phyloP scores from a whole-genome alignment of 2,888 invertebrate species.

The Troglohyphantes excavatus region DNA sequence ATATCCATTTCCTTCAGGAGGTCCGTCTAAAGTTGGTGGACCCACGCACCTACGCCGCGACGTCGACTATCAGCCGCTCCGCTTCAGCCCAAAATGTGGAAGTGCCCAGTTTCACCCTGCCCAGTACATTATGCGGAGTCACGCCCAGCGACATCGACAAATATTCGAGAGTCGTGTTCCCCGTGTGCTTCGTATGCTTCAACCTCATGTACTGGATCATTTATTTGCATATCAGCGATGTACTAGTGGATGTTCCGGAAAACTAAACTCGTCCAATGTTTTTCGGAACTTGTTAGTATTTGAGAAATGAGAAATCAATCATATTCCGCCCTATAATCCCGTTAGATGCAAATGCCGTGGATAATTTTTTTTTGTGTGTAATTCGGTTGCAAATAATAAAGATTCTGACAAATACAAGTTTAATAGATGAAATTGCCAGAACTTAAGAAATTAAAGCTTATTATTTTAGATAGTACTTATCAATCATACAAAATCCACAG shows the following conservation, averaged over 20 bases:
- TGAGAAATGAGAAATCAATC: slow-evolving; percentile 38
- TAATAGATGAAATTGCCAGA: not conserved
- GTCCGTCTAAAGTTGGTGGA: slow-evolving; percentile 76
- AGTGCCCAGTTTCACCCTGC: slow-evolving; percentile 68
- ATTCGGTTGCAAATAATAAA: too few relatives aligned
- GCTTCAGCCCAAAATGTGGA: slow-evolving; percentile 70
- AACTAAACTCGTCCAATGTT: slow-evolving; percentile 40
- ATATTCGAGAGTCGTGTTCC: slow-evolving; percentile 98
- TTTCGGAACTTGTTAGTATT: not conserved
- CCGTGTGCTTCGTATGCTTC: slow-evolving; percentile 99
- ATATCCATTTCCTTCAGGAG: slow-evolving; percentile 56
- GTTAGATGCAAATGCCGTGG: not conserved
- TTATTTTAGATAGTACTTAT: too few relatives aligned
- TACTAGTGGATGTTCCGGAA: slow-evolving; percentile 87
- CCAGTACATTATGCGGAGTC: slow-evolving; percentile 86
- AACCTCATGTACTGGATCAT: slow-evolving; percentile 99
- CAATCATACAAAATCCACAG: too few relatives aligned
- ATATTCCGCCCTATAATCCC: not conserved
- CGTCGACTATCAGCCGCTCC: slow-evolving; percentile 69
- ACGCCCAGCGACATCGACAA: slow-evolving; percentile 99
- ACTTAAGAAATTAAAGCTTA: too few relatives aligned
- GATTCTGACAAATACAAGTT: not conserved
- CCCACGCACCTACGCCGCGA: slow-evolving; percentile 55
- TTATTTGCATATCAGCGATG: slow-evolving; percentile 97
- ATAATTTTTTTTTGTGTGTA: too few relatives aligned